Base-by-base conservation (phyloP, 2,888 invertebrate genomes). In the Diaprepes abbreviatus region DNA sequence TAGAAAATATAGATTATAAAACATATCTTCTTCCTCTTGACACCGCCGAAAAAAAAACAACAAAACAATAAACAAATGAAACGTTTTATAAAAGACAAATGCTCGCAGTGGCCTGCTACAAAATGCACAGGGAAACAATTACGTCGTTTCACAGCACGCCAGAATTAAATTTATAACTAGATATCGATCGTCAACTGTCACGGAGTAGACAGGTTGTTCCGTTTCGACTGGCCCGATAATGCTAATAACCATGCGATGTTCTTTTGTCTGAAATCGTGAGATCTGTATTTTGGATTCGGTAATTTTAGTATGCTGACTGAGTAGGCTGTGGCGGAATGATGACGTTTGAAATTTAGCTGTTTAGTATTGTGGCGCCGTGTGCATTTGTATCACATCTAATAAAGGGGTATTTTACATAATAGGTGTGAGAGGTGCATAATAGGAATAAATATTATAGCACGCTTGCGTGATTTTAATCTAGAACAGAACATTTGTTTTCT, bases 241-340 rank as follows among this genome's bases (percentile, higher is more conserved):
- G 69, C 69, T 69, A 69, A 69, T 69, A 69, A 69, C 57, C 69
- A 69, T 69, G 69, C 69, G 64, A 69, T 69, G 69, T 58, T 69
- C 69, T 69, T 69, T 69, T 69, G 69, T 67, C 62, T 60, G 40
- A 31, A 59, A 52, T 14, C 36, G 55, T 54, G 55, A 67, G 57
- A 57, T 69, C 69, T 69, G 69, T 57, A 69, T 69, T 63, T 64
- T 35, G 59, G 40, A 28, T 58, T 43, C 7, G 43, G 48, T 28
- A 28, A 50, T 50, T 50, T 50, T 14, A 10, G 16, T 50, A 50
- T 50, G 48, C 28, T 28, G 14, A 50, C 48, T 14, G 48, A 28
- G 28, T 24, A 50, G 9, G 48, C 48, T 14, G 3, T 48, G 28
- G 10, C 19, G 28, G 10, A n/a, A 40, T 28, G 10, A 28, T 50